A percentile compares a stretch with the other conserved stretches of the same genome.
These are phyloP conservation scores for Yasuhikotakia modesta DNA, from an alignment of 2,797 vertebrate species.

Conservation along the genomic window DNA sequence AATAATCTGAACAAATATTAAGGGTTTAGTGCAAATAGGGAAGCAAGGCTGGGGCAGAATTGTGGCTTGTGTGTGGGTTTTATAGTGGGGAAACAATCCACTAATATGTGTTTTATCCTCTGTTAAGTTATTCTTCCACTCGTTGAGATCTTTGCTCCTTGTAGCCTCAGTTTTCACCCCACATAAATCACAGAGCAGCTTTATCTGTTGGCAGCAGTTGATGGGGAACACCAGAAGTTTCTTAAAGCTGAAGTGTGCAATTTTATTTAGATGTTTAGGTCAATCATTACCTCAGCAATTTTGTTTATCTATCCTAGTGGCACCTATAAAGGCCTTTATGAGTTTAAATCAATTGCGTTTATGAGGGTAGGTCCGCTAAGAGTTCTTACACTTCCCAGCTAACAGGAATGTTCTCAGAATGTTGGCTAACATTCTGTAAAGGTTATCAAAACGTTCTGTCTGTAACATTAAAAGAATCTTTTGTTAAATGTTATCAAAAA, in stretches of 20 bases:
- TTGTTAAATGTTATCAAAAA: too few relatives aligned
- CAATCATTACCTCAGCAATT: neutral
- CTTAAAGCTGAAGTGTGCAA: constrained; percentile 24
- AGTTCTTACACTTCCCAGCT: constrained; percentile 53
- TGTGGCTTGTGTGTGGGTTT: constrained; percentile 57
- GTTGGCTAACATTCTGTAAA: too few relatives aligned
- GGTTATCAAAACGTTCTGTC: too few relatives aligned
- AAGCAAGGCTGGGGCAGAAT: constrained; percentile 61
- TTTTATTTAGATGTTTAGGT: neutral
- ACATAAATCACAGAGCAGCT: constrained; percentile 69
- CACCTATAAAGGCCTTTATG: neutral
- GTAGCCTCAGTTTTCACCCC: constrained; percentile 69
- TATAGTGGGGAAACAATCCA: constrained; percentile 63
- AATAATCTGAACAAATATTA: constrained; percentile 48
- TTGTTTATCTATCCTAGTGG: neutral
- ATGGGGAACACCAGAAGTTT: constrained; percentile 51
- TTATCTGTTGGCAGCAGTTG: constrained; percentile 71
- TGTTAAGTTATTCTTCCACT: constrained; percentile 70
- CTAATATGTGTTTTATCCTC: constrained; percentile 65
- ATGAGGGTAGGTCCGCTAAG: constrained; percentile 70
- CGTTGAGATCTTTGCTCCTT: constrained; percentile 67
- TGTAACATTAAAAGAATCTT: too few relatives aligned
- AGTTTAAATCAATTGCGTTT: constrained; percentile 69
- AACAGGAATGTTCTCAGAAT: too few relatives aligned
- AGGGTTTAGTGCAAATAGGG: constrained; percentile 52